phyloP scores from a whole-genome alignment of 2,888 invertebrate genomes.

The Dioctria rufipes region DNA sequence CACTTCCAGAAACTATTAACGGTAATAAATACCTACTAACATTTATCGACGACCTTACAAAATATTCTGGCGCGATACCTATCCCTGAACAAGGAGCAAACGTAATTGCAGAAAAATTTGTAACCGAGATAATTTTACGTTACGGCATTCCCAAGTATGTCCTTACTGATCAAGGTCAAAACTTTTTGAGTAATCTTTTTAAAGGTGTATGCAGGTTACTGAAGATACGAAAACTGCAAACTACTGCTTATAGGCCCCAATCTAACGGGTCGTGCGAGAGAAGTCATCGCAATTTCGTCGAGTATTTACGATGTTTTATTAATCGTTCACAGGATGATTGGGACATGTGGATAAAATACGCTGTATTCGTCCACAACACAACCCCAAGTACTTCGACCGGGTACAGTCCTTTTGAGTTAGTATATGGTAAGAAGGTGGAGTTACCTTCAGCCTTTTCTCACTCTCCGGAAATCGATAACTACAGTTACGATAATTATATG shows the following conservation, averaged over 20 bases:
- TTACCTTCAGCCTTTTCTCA: too few species aligned
- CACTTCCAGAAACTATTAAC: too few species aligned
- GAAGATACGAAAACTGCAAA: conserved; percentile 22
- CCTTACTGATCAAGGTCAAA: conserved; percentile 16
- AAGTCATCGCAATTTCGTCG: conserved; percentile 2
- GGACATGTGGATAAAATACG: conserved; percentile 62
- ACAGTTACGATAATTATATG: too few species aligned
- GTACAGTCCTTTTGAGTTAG: neutral
- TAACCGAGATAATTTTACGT: conserved; percentile 2
- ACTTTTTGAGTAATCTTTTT: conserved; percentile 57
- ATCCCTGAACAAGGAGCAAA: conserved; percentile 27
- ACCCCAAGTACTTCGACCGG: conserved; percentile 57
- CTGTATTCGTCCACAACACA: conserved; percentile 3
- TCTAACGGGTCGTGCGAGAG: conserved; percentile 36
- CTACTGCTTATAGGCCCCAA: conserved; percentile 34
- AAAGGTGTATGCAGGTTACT: conserved; percentile 23
- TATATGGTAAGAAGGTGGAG: neutral
- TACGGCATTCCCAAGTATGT: neutral
- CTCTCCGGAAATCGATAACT: too few species aligned
- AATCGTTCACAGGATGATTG: conserved; percentile 63
- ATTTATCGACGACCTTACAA: too few species aligned
- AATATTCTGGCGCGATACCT: too few species aligned
- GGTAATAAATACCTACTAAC: too few species aligned
- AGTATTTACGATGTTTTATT: conserved; percentile 60
- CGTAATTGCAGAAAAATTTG: neutral